Conservation (phyloP, 2,797 vertebrate genomes). For the Anguilla megastoma region DNA sequence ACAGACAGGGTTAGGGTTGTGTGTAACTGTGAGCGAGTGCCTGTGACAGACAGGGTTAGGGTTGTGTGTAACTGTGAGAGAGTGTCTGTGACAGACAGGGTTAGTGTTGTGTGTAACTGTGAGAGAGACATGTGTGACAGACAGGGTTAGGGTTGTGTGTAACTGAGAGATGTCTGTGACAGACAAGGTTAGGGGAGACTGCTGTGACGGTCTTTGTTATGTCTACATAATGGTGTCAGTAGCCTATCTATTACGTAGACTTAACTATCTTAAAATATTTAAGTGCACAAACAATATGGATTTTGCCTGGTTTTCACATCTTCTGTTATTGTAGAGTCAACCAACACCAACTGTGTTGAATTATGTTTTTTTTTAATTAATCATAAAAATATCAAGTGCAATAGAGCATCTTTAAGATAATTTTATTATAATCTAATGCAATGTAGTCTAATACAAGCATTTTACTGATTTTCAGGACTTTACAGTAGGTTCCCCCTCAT, state of each 20-base stretch:
- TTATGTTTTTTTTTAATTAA: slow-evolving; percentile 51
- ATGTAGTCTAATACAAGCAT: slow-evolving; percentile 46
- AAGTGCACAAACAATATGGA: not conserved
- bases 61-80: too few relatives aligned
- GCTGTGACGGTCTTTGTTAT: not conserved
- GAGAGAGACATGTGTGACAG: too few relatives aligned
- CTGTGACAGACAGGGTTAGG: too few relatives aligned
- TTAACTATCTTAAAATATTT: not conserved
- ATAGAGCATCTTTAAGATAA: slow-evolving; percentile 52
- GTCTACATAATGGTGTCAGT: slow-evolving; percentile 1
- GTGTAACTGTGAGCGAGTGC: too few relatives aligned
- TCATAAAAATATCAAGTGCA: slow-evolving; percentile 66
- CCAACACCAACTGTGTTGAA: not conserved
- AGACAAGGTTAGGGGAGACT: not conserved
- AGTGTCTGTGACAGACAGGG: too few relatives aligned
- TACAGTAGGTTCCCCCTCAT: not conserved
- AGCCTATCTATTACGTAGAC: not conserved
- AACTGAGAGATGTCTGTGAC: too few relatives aligned
- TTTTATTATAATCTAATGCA: not conserved
- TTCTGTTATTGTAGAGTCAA: slow-evolving; percentile 10
- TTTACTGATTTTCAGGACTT: slow-evolving; percentile 11
- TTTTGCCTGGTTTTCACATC: not conserved
- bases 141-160: too few relatives aligned
- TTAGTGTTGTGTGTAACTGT: too few relatives aligned
- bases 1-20: too few relatives aligned